Evolutionary conservation across 2,113 vertebrate species (phyloP).

Genomic region (Marcusenius ussheri): DNA sequence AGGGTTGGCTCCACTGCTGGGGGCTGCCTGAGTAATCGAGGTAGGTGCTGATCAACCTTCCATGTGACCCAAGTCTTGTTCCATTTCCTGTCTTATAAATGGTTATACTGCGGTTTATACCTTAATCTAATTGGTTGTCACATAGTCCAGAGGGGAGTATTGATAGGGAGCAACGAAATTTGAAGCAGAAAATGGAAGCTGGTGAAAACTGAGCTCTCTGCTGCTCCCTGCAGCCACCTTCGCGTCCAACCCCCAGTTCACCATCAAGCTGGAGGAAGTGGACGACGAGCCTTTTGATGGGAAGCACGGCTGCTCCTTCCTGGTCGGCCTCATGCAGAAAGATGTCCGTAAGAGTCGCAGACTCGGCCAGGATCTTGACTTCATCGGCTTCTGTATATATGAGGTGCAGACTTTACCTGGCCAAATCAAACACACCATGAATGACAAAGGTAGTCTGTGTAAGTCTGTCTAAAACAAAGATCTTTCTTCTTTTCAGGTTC

Average conservation of each 20-base stretch:
- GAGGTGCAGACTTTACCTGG: conserved; percentile 34
- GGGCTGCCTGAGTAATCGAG: conserved; percentile 64
- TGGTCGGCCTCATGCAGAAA: conserved; percentile 65
- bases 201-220: neutral
- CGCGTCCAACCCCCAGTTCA: conserved; percentile 61
- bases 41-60: conserved; percentile 32
- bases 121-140: neutral
- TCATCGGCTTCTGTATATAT: conserved; percentile 58
- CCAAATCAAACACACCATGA: neutral
- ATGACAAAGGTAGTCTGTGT: neutral
- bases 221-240: conserved; percentile 49
- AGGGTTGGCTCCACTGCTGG: conserved; percentile 65
- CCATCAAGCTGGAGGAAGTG: conserved; percentile 54
- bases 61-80: neutral
- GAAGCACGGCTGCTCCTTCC: conserved; percentile 54
- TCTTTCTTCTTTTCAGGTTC: conserved; percentile 44
- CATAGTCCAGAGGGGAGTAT: neutral
- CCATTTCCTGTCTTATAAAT: neutral
- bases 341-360: conserved; percentile 38
- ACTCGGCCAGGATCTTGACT: conserved; percentile 32
- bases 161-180: neutral
- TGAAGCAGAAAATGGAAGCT: neutral
- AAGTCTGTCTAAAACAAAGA: neutral
- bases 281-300: conserved; percentile 51
- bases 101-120: neutral